Conservation (phyloP, 2,113 vertebrate genomes). For the Semnornis frantzii region DNA sequence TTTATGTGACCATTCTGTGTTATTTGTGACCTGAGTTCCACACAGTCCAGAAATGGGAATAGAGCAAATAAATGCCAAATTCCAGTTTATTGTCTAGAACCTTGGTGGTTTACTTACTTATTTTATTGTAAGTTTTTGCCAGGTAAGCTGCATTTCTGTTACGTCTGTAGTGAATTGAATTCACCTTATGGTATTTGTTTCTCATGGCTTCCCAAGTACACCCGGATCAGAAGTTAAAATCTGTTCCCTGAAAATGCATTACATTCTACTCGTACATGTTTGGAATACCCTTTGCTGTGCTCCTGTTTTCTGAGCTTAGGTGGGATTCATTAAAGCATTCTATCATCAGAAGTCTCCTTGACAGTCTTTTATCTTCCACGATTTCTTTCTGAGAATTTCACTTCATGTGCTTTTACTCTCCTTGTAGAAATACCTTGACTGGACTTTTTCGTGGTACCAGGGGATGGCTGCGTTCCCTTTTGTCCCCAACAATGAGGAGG, state of each 20-base stretch:
- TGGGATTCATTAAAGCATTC: neutral
- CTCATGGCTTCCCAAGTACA: neutral
- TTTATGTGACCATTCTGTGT: neutral
- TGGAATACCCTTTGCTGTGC: neutral
- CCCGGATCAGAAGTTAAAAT: neutral
- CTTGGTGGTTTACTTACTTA: neutral
- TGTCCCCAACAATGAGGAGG: constrained; percentile 81
- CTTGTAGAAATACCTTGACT: constrained; percentile 87
- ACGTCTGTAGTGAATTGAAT: neutral
- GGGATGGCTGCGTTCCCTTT: constrained; percentile 86
- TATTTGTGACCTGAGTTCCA: neutral
- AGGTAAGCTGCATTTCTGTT: neutral
- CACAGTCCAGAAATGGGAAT: neutral
- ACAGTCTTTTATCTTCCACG: neutral
- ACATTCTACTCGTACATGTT: neutral
- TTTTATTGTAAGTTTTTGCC: neutral
- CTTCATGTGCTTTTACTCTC: neutral
- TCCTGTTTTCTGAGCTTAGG: neutral
- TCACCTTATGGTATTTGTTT: neutral
- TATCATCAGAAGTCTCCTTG: neutral
- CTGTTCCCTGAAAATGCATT: neutral
- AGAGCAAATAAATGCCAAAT: neutral
- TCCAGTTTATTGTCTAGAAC: neutral
- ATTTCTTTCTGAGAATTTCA: neutral
- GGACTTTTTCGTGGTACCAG: constrained; percentile 89